A percentile compares a stretch with the other conserved stretches of the same genome.
phyloP scores from a whole-genome alignment of 2,113 vertebrate genomes.

The Thamnophis sirtalis region DNA sequence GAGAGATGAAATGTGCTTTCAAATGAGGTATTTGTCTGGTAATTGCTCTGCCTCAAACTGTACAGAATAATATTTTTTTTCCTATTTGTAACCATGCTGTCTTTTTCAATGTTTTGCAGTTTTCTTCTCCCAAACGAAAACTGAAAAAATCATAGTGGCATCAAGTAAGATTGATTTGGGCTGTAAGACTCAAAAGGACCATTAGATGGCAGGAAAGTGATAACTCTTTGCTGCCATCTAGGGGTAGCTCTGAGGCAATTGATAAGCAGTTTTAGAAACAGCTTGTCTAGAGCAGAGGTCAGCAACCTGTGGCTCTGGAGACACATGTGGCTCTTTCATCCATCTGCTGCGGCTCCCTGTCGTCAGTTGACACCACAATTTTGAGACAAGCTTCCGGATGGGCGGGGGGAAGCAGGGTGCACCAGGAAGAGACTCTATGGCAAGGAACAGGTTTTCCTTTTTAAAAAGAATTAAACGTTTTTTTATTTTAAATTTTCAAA shows the following conservation, averaged over 20 bases:
- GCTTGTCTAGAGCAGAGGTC: neutral
- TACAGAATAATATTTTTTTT: neutral
- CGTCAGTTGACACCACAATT: no score
- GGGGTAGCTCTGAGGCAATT: neutral
- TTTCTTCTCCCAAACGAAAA: neutral
- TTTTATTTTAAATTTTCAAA: no score
- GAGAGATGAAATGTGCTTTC: neutral
- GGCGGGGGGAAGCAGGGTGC: no score
- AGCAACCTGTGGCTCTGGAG: no score
- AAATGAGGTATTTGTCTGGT: neutral
- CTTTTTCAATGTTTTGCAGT: neutral
- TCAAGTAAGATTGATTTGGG: neutral
- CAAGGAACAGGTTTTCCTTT: no score
- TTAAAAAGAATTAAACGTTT: no score
- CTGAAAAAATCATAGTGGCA: neutral
- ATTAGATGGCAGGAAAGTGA: neutral
- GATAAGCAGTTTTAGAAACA: neutral
- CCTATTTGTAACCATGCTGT: neutral
- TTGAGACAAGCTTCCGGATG: no score
- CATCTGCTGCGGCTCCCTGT: no score
- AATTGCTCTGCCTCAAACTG: neutral
- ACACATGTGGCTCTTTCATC: no score
- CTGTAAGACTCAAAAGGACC: neutral
- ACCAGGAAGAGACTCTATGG: no score
- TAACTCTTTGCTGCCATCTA: neutral